Base-by-base conservation (phyloP, 1,140 invertebrate species). In the Diorhabda carinulata region DNA sequence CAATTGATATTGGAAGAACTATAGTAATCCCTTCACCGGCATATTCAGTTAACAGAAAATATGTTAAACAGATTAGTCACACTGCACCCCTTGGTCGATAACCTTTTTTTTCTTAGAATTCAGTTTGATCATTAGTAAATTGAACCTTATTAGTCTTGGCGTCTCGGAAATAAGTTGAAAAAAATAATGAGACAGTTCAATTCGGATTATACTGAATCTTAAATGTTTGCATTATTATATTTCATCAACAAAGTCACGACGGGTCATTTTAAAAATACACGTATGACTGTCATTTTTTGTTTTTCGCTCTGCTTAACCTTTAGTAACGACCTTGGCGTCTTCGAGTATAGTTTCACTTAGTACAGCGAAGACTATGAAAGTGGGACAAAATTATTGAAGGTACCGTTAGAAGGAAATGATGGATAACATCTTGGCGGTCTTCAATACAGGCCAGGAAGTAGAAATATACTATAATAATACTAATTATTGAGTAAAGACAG, bases 351-450 rank as follows among this genome's bases (percentile, higher is more conserved):
- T 60, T 60, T 60, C 58, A 60, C 58, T 60, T 41, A 60, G 58
- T 10, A 25, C 42, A 41, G 25, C 25, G 9, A 9, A 41, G 42
- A 60, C 25, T 41, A 5, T 41, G 42, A 41, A 60, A 60, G 58
- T 60, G 58, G 58, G 42, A 60, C 58, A 60, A 60, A 60, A 25
- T 25, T 41, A 60, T 41, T 60, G 25, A 10, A 5, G 25, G 25
- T 60, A 60, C 58, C 58, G 58, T 60, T 60, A 60, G 58, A 42
- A 7, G 57, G 42, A 60, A 60, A 41, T 60, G 42, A 60, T 60
- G 58, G 58, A 41, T 60, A 25, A 60, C 25, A 41, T 60, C 58
- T 60, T 6, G 58, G 58, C 58, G 6, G 58, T 10, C 58, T 60
- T 60, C 40, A 40, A 8, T 60, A 40, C 58, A 60, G 58, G 58